Percentiles rank a stretch among this genome's conserved stretches.
Evolutionary conservation across 2,113 vertebrate species (phyloP).

Genomic region (Nycticebus coucang): DNA sequence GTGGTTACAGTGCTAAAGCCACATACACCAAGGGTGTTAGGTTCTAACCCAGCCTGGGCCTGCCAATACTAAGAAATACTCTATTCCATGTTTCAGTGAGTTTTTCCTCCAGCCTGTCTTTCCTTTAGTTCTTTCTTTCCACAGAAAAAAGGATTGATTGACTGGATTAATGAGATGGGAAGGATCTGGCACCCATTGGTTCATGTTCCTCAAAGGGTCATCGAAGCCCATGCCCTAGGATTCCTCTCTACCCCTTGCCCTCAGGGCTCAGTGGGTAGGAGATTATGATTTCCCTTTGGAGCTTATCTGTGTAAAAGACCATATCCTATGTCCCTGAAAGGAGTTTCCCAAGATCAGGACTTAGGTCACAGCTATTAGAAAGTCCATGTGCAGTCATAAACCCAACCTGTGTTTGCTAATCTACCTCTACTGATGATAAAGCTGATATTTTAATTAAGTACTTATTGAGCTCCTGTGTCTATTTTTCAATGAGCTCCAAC

Average conservation of each 20-base stretch:
- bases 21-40: too few relatives aligned
- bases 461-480: not conserved
- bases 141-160: not conserved
- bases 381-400: not conserved
- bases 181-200: not conserved
- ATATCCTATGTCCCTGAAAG: not conserved
- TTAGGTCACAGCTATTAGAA: not conserved
- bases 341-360: not conserved
- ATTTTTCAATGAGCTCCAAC: not conserved
- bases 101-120: not conserved
- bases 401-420: not conserved
- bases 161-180: not conserved
- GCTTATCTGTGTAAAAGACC: not conserved
- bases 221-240: too few relatives aligned
- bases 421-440: not conserved
- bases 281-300: not conserved
- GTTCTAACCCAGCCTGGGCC: too few relatives aligned
- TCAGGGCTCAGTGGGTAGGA: not conserved
- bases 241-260: not conserved
- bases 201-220: not conserved
- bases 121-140: not conserved
- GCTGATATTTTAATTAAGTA: not conserved
- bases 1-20: too few relatives aligned
- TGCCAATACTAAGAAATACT: not conserved
- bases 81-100: not conserved